These are phyloP conservation scores for Tinea pellionella DNA, from an alignment of 2,888 invertebrate genomes.

Conservation along the genomic window DNA sequence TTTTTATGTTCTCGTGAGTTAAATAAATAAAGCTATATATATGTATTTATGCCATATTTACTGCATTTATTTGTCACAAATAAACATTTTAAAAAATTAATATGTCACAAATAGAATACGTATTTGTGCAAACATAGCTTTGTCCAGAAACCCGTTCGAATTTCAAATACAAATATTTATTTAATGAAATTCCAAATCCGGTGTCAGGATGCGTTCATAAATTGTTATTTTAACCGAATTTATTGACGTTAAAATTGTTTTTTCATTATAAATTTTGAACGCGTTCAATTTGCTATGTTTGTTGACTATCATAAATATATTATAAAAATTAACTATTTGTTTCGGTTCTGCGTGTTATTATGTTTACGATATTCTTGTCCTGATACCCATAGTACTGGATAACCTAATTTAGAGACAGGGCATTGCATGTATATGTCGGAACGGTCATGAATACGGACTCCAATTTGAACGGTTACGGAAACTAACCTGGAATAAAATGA, in stretches of 20 bases:
- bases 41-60: no score
- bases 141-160: not conserved
- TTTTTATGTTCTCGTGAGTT: no score
- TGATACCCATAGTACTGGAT: not conserved
- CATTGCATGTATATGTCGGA: no score
- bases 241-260: not conserved
- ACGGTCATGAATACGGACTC: no score
- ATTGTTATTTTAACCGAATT: not conserved
- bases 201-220: conserved; percentile 7
- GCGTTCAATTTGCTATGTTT: not conserved
- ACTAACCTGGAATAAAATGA: no score
- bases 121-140: not conserved
- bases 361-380: not conserved
- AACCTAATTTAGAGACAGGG: no score
- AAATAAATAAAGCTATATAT: no score
- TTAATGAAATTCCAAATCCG: conserved; percentile 3
- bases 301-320: no score
- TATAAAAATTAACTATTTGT: not conserved
- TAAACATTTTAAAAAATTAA: not conserved
- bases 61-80: no score
- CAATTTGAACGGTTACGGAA: no score
- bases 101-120: not conserved
- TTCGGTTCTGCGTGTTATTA: not conserved
- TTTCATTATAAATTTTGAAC: not conserved
- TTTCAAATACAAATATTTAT: conserved; percentile 7